Conservation (phyloP, 2,888 invertebrate species). For the Drosophila putrida region DNA sequence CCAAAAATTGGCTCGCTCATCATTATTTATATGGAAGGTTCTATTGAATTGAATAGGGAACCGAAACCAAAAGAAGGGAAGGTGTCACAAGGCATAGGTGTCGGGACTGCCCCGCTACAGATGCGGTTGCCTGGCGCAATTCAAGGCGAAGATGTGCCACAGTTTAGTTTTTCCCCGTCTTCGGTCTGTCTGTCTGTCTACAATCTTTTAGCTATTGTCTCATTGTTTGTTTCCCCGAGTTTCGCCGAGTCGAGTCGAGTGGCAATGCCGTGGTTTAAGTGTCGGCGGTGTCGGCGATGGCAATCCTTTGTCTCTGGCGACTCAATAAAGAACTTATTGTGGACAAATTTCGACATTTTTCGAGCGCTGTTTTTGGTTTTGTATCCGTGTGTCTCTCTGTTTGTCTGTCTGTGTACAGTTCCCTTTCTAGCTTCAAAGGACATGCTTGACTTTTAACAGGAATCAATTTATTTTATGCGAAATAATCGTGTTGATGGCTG, state of each 20-base stretch:
- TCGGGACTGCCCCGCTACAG: slow-evolving; percentile 60
- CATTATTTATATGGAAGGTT: slow-evolving; percentile 77
- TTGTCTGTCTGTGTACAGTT: slow-evolving; percentile 36
- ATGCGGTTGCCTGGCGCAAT: slow-evolving; percentile 54
- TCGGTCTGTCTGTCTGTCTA: slow-evolving; percentile 6
- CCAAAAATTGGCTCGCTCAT: slow-evolving; percentile 76
- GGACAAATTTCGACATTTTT: slow-evolving; percentile 82
- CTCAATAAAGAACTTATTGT: slow-evolving; percentile 82
- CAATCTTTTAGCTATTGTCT: slow-evolving; percentile 50
- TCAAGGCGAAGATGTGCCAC: slow-evolving; percentile 70
- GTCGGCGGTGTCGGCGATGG: slow-evolving; percentile 43
- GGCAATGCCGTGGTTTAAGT: slow-evolving; percentile 72
- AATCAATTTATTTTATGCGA: slow-evolving; percentile 84
- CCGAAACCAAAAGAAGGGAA: slow-evolving; percentile 49
- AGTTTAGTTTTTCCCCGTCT: slow-evolving; percentile 69
- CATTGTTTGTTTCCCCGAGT: slow-evolving; percentile 52
- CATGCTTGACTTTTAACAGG: slow-evolving; percentile 83
- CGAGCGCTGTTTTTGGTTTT: slow-evolving; percentile 68
- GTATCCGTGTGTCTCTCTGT: slow-evolving; percentile 40
- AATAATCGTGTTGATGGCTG: slow-evolving; percentile 84
- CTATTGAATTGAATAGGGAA: slow-evolving; percentile 61
- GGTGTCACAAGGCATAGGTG: slow-evolving; percentile 76
- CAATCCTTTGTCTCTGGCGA: slow-evolving; percentile 76
- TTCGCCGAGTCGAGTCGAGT: slow-evolving; percentile 35
- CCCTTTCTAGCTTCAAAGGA: slow-evolving; percentile 57